These are phyloP conservation scores for Eumerus sabulonum DNA, from an alignment of 2,888 invertebrate genomes.

Conservation along the genomic window DNA sequence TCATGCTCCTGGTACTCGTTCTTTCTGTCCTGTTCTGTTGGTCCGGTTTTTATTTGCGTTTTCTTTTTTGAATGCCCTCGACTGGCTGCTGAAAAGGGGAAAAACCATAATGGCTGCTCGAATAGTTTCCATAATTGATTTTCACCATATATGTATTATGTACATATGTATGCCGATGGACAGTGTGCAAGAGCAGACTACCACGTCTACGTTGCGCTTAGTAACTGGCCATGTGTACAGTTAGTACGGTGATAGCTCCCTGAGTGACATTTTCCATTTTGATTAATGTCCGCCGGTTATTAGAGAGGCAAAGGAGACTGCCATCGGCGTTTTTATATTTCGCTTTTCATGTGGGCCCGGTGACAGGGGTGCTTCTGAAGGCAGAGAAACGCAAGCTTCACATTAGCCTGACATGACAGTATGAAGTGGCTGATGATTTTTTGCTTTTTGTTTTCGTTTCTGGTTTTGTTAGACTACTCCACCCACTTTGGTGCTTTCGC, in stretches of 20 bases:
- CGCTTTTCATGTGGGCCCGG: conserved; percentile 19
- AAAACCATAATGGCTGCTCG: conserved; percentile 69
- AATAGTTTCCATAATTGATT: conserved; percentile 69
- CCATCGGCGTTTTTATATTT: conserved; percentile 2
- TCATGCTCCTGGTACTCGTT: background rate
- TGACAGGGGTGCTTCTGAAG: conserved; percentile 40
- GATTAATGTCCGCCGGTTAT: conserved; percentile 57
- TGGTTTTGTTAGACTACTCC: conserved; percentile 37
- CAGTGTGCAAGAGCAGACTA: conserved; percentile 9
- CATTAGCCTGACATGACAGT: conserved; percentile 45
- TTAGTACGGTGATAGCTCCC: conserved; percentile 50
- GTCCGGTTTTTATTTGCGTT: background rate
- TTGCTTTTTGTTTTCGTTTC: conserved; percentile 1
- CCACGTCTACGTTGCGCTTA: conserved; percentile 1
- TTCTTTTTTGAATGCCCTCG: conserved; percentile 21
- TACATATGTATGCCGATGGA: no score
- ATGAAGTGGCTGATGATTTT: conserved; percentile 1
- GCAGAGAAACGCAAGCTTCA: conserved; percentile 60
- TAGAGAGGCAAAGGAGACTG: conserved; percentile 6
- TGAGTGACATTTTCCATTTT: conserved; percentile 67
- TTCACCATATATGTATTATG: conserved; percentile 61
- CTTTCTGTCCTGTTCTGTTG: background rate
- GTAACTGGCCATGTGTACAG: conserved; percentile 35
- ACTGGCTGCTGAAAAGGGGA: conserved; percentile 29
- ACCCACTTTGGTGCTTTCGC: conserved; percentile 53